These are phyloP conservation scores for Lithophane socia DNA, from an alignment of 2,888 invertebrate species.

Conservation along the genomic window DNA sequence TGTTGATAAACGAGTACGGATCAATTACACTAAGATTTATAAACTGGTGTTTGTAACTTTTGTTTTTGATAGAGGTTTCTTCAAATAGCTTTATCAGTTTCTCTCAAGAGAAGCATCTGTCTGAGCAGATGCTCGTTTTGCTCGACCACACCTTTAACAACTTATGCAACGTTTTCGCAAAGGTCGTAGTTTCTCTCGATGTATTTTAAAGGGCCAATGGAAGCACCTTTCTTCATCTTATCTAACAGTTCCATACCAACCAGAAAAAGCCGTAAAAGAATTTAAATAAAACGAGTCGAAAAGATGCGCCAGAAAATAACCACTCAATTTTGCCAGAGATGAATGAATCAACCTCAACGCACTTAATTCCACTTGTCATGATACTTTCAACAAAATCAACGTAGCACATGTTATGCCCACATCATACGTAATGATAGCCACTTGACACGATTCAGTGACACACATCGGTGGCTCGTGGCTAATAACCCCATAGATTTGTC, in stretches of 20 bases:
- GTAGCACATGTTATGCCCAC: conserved; percentile 23
- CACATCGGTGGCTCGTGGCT: conserved; percentile 54
- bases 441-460: conserved; percentile 56
- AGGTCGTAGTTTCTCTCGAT: conserved; percentile 29
- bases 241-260: neutral
- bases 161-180: conserved; percentile 19
- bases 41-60: neutral
- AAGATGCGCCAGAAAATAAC: neutral
- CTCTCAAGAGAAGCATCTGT: conserved; percentile 3
- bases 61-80: neutral
- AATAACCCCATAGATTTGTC: conserved; percentile 64
- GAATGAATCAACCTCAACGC: conserved; percentile 6
- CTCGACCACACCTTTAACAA: conserved; percentile 16
- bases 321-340: neutral
- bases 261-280: no score
- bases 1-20: conserved; percentile 20
- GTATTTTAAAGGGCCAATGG: conserved; percentile 9
- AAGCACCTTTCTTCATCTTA: conserved; percentile 4
- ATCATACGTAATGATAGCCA: conserved; percentile 53
- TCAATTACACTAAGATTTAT: neutral
- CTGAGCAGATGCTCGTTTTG: conserved; percentile 8
- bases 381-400: conserved; percentile 9
- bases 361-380: conserved; percentile 5
- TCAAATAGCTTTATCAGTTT: neutral
- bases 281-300: neutral